Evolutionary conservation across 1,140 invertebrate genomes (phyloP), one percentile per base, ranked within the genome.

Genomic region (Halotydeus destructor): DNA sequence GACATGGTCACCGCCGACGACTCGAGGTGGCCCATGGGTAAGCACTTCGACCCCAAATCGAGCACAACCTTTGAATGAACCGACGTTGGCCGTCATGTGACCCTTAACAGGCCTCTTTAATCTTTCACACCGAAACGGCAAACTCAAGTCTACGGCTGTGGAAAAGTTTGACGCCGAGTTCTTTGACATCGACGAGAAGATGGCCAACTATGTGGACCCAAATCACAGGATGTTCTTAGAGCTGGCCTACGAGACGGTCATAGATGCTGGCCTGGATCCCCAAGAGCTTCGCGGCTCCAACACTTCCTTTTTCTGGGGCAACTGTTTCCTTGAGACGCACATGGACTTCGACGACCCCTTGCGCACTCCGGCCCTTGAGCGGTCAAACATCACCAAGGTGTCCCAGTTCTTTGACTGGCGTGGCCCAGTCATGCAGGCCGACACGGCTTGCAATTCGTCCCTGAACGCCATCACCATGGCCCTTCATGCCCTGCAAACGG

Each of bases 361-460:
- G 40, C 11, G 3, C 14, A 18, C 11, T 12, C 11, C 8, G 6
- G 14, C 18, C 83, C 60, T 76, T 76, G 38, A 66, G 81, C 28
- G 78, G 84, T 23, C 94, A 94, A 86, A 89, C 94, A 59, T 72
- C 86, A 27, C 96, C 96, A 59, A 72, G 89, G 54, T 70, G 96
- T 27, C 93, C 85, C 0, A 96, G 76, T 63, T 78, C 83, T 96
- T 93, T 63, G 85, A 96, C 53, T 80, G 93, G 43, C 75, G 64
- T 54, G 69, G 67, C 64, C 89, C 89, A 2, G 91, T 84, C 59
- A 89, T 78, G 58, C 74, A 80, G 3, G 60, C 94, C 3, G 89
- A 97, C 60, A 93, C 88, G 8, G 89, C 88, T 1, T 97, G 89
- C 60, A 93, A 86, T 0, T 89, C 85, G 47, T 82, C 81, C 36